A percentile compares a stretch with the other conserved stretches of the same genome.
phyloP scores from a whole-genome alignment of 1,140 invertebrate genomes.

The Physella acuta region DNA sequence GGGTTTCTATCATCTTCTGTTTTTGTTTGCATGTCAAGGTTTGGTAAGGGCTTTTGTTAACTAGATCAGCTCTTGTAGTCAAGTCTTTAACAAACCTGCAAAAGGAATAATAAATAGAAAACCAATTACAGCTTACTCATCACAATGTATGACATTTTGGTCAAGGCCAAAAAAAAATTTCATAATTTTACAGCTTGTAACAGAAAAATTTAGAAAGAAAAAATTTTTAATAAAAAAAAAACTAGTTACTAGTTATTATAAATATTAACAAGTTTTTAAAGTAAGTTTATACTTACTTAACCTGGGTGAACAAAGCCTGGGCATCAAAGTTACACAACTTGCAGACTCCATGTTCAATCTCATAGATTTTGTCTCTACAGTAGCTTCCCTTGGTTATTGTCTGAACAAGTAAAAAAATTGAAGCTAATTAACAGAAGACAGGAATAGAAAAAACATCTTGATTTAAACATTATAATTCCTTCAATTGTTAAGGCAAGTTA shows the following conservation, averaged over 20 bases:
- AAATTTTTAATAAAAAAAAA: too few species aligned
- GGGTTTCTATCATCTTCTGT: constrained; percentile 47
- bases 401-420: constrained; percentile 29
- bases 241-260: too few species aligned
- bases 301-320: constrained; percentile 42
- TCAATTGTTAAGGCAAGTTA: too few species aligned
- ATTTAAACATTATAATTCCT: too few species aligned
- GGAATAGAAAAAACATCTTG: too few species aligned
- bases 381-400: constrained; percentile 44
- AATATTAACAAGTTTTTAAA: not conserved
- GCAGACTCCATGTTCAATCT: constrained; percentile 50
- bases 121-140: too few species aligned
- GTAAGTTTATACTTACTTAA: constrained; percentile 39
- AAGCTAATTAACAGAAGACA: too few species aligned
- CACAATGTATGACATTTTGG: not conserved
- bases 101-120: not conserved
- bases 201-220: too few species aligned
- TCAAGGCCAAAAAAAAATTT: too few species aligned
- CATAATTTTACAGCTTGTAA: too few species aligned
- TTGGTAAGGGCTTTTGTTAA: constrained; percentile 40
- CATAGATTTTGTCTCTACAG: constrained; percentile 44
- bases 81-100: constrained; percentile 23
- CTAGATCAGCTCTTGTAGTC: constrained; percentile 39
- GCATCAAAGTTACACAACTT: constrained; percentile 52
- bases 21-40: constrained; percentile 37